A percentile compares a stretch with the other conserved stretches of the same genome.
Conservation (phyloP, 2,888 invertebrate species). For the Clanis bilineata region DNA sequence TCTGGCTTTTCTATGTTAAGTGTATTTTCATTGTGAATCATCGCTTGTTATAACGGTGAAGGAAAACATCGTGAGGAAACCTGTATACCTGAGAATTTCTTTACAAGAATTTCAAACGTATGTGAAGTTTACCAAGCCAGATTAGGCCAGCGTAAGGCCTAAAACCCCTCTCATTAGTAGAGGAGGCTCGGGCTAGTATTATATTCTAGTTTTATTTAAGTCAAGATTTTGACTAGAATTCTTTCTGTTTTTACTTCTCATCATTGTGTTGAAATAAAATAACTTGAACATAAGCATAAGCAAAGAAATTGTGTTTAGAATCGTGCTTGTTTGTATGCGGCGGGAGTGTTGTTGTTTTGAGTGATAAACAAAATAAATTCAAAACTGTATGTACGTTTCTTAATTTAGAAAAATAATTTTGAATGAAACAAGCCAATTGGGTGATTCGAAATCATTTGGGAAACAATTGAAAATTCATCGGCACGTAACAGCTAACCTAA, state of each 20-base stretch:
- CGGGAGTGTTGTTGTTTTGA: background rate
- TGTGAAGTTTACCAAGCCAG: too few species aligned
- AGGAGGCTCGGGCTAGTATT: too few species aligned
- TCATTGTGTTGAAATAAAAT: background rate
- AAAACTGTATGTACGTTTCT: background rate
- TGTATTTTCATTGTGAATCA: too few species aligned
- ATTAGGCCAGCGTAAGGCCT: too few species aligned
- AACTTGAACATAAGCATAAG: background rate
- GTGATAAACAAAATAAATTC: background rate
- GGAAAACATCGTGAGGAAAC: too few species aligned
- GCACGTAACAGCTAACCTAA: background rate
- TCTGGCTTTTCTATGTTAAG: too few species aligned
- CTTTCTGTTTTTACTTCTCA: background rate
- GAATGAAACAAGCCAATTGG: background rate
- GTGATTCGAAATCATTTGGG: background rate
- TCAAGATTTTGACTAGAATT: background rate
- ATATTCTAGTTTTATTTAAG: too few species aligned
- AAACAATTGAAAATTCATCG: conserved; percentile 10
- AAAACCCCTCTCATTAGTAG: too few species aligned
- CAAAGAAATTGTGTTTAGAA: background rate
- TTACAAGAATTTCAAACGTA: too few species aligned
- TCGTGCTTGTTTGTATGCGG: background rate
- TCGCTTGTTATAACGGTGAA: too few species aligned
- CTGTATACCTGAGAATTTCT: too few species aligned
- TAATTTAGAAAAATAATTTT: background rate